Evolutionary conservation across 2,888 invertebrate species (phyloP), one percentile per base, ranked within the genome.

Genomic region (Apotomis turbidana): DNA sequence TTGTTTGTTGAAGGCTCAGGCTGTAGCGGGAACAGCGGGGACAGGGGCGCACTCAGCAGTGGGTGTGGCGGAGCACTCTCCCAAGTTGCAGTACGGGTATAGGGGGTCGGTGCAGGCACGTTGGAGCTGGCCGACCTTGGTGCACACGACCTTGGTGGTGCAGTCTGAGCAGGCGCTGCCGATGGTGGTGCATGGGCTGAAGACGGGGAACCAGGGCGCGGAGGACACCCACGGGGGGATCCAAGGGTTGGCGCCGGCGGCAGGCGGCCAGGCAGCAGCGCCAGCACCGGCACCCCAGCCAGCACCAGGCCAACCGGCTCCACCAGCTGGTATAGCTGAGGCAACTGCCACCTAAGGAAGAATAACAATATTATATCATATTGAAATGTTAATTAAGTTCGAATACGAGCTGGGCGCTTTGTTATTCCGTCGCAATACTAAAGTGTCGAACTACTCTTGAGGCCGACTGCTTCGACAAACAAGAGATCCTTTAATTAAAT

Each of bases 61-160:
- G 0, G 93, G 91, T 0, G 92, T 91, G 6, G 91, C 92, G 0
- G 93, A 92, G 80, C 93, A 93, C 71, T 85, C 84, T n/a, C 93
- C 93, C 9, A 89, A 83, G 80, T 91, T 92, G 83, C 93, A 93
- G 80, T 89, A 85, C 0, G 93, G 93, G 15, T 88, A 76, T 1
- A 87, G 83, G 0, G 93, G 92, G 78, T 93, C 93, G 3, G 81
- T 77, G 78, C 93, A 93, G 8, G 87, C 76, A 10, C 82, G 84
- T 68, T 87, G 82, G 0, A 93, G 75, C 3, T 87, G 90, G 4
- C 93, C 92, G 36, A 91, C 74, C 76, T 90, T 90, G 0, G 91
- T 92, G 82, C 93, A 93, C 10, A 90, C 84, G 2, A 85, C 59
- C 74, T 83, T 91, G 0, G 91, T 93, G 13, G 76, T 86, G 75